These are phyloP conservation scores for Galleria mellonella DNA, from an alignment of 1,140 invertebrate genomes.

Conservation along the genomic window DNA sequence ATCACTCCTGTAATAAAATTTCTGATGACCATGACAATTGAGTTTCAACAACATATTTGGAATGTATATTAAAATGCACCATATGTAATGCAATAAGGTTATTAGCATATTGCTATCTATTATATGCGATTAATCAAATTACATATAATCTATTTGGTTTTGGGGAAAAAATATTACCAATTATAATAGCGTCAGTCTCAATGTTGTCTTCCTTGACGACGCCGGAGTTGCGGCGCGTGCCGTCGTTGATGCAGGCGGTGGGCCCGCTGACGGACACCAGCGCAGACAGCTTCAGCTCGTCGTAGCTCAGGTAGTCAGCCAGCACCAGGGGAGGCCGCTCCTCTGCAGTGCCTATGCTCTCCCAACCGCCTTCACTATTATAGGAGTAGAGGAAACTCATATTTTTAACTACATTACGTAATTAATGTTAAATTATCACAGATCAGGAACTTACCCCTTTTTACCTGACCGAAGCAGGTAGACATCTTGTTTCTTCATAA, in stretches of 20 bases:
- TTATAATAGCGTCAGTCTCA: constrained; percentile 43
- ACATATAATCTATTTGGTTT: no score
- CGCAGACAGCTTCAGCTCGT: constrained; percentile 78
- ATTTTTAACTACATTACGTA: no score
- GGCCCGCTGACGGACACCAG: constrained; percentile 77
- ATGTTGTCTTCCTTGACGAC: constrained; percentile 41
- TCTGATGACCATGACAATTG: no score
- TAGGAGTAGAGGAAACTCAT: no score
- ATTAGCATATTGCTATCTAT: no score
- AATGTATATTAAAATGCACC: no score
- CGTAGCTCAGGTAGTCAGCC: constrained; percentile 74
- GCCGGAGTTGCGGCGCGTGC: constrained; percentile 76
- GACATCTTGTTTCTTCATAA: constrained; percentile 53
- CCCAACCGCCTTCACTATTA: constrained; percentile 2
- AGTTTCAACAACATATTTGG: no score
- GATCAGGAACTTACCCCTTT: constrained; percentile 40
- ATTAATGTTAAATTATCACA: no score
- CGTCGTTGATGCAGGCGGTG: constrained; percentile 79
- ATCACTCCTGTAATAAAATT: constrained; percentile 59
- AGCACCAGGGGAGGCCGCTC: constrained; percentile 22
- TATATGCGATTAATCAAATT: no score
- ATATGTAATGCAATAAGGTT: no score
- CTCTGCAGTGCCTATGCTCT: background rate
- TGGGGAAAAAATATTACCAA: no score
- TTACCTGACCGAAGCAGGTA: constrained; percentile 57